Percentiles rank a stretch among this genome's conserved stretches.
Conservation (phyloP, 2,113 vertebrate genomes). For the Regulus satrapa region DNA sequence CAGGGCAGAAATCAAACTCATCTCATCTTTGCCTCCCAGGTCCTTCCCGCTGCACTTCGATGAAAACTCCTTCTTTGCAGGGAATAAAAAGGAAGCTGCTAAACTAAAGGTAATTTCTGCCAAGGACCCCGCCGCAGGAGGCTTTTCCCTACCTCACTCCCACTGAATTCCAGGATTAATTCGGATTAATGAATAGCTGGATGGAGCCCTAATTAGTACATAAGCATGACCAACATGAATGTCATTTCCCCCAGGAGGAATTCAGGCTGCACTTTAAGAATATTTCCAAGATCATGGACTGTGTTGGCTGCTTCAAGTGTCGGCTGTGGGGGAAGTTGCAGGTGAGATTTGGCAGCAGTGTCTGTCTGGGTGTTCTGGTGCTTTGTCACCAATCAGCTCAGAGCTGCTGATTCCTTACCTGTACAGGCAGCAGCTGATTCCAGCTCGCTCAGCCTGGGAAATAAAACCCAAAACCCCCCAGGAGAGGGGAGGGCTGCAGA, state of each 20-base stretch:
- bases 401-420: background rate
- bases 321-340: slow-evolving; percentile 95
- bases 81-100: slow-evolving; percentile 83
- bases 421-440: background rate
- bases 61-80: slow-evolving; percentile 88
- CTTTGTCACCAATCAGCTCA: accelerated
- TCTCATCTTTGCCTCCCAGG: slow-evolving; percentile 41
- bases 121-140: background rate
- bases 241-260: slow-evolving; percentile 77
- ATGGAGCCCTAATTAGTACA: background rate
- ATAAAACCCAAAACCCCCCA: too few species aligned
- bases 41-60: slow-evolving; percentile 92
- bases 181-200: background rate
- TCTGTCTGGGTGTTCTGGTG: background rate
- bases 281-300: slow-evolving; percentile 95
- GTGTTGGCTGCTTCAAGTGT: slow-evolving; percentile 93
- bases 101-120: slow-evolving; percentile 84
- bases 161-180: background rate
- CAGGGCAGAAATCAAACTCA: background rate
- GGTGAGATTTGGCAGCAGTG: slow-evolving; percentile 54
- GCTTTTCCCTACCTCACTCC: background rate
- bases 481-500: background rate
- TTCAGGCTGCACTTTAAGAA: slow-evolving; percentile 88
- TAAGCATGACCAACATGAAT: background rate
- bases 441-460: background rate